Percentiles rank a stretch among this genome's conserved stretches.
These are phyloP conservation scores for Amphibalanus amphitrite DNA, from an alignment of 1,140 invertebrate species.

Conservation along the genomic window DNA sequence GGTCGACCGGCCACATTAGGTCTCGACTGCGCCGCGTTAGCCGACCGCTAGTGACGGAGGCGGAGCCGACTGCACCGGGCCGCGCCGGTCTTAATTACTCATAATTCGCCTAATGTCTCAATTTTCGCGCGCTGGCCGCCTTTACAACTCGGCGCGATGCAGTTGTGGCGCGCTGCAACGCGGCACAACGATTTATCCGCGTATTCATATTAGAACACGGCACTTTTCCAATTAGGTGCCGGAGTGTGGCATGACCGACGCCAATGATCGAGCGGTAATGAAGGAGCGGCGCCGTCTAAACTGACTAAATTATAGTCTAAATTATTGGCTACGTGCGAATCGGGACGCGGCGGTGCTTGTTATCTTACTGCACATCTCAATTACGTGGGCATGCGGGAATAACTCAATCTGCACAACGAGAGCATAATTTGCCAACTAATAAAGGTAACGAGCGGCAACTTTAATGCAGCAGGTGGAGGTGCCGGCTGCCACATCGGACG, in stretches of 20 bases:
- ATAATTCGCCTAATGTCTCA: background rate
- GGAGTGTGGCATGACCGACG: background rate
- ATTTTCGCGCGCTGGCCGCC: background rate
- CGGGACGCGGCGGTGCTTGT: background rate
- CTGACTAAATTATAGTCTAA: background rate
- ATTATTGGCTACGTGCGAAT: background rate
- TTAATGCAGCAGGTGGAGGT: background rate
- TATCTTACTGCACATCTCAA: background rate
- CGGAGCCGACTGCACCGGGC: no score
- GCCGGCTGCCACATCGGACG: background rate
- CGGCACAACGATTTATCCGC: background rate
- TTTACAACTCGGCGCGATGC: background rate
- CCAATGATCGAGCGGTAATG: background rate
- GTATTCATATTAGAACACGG: constrained; percentile 1
- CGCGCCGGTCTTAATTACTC: background rate
- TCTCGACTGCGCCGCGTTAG: background rate
- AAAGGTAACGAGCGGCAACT: background rate
- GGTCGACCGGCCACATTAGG: no score
- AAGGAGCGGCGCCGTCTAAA: background rate
- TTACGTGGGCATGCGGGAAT: background rate
- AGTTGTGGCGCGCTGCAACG: background rate
- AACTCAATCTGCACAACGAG: constrained; percentile 1
- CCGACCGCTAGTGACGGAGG: background rate
- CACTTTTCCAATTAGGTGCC: background rate
- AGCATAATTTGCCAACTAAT: constrained; percentile 2